These are phyloP conservation scores for Lymantria dispar DNA, from an alignment of 2,888 invertebrate species.

Conservation along the genomic window DNA sequence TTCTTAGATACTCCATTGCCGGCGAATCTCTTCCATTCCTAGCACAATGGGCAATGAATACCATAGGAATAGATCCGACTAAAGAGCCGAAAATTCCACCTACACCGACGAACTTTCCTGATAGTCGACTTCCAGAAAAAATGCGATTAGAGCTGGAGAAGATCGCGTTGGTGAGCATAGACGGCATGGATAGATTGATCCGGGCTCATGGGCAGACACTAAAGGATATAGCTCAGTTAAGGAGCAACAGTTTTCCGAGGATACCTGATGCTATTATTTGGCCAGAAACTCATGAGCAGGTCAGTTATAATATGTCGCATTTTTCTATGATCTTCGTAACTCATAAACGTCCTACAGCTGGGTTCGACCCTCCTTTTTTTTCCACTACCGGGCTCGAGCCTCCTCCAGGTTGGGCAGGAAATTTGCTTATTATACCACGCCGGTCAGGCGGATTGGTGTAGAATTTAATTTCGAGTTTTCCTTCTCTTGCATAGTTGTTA, in stretches of 20 bases:
- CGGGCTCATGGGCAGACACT: slow-evolving; percentile 97
- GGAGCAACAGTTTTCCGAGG: slow-evolving; percentile 88
- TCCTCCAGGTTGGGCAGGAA: no score
- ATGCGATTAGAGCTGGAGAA: slow-evolving; percentile 83
- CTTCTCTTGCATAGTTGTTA: no score
- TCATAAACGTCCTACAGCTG: no score
- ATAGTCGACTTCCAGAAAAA: slow-evolving; percentile 83
- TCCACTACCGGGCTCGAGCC: no score
- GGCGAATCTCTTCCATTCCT: slow-evolving; percentile 89
- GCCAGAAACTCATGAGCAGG: slow-evolving; percentile 93
- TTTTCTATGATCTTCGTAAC: no score
- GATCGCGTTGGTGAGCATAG: slow-evolving; percentile 68
- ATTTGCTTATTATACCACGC: no score
- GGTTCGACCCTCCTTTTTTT: no score
- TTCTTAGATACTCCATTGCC: slow-evolving; percentile 90
- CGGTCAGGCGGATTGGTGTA: no score
- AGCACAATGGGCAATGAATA: slow-evolving; percentile 89
- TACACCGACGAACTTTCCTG: slow-evolving; percentile 85
- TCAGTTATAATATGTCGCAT: slow-evolving; percentile 17
- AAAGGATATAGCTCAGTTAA: slow-evolving; percentile 91
- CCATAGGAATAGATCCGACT: slow-evolving; percentile 85
- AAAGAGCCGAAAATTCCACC: slow-evolving; percentile 67
- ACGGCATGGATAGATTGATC: slow-evolving; percentile 92
- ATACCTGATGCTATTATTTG: slow-evolving; percentile 97
- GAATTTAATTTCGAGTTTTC: no score